Conservation (phyloP, 2,797 vertebrate species). For the Urocyon cinereoargenteus region DNA sequence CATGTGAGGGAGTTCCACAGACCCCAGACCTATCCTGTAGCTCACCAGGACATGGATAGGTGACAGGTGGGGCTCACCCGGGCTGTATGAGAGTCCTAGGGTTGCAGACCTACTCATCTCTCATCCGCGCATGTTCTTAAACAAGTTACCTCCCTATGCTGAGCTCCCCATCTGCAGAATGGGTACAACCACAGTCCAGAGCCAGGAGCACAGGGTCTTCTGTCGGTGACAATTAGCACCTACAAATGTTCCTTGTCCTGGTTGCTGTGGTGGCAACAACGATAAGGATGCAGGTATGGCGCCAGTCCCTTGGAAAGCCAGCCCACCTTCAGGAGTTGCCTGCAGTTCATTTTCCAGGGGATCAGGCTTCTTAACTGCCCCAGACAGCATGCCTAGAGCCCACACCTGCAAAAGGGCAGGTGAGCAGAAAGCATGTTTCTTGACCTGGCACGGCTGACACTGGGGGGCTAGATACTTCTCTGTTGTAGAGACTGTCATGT, state of each 20-base stretch:
- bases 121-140: constrained; percentile 69
- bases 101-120: constrained; percentile 54
- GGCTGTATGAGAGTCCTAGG: neutral
- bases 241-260: neutral
- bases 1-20: neutral
- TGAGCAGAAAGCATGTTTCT: neutral
- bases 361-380: neutral
- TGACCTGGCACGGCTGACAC: neutral
- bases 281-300: neutral
- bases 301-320: neutral
- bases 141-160: constrained; percentile 68
- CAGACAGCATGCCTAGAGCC: no score
- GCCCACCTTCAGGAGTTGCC: neutral
- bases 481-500: accelerated
- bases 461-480: neutral
- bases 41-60: neutral
- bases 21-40: neutral
- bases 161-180: constrained; percentile 69
- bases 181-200: constrained; percentile 5
- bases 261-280: accelerated
- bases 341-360: neutral
- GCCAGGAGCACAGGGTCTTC: neutral
- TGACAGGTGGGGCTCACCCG: neutral
- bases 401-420: neutral
- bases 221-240: accelerated